Evolutionary conservation across 2,113 vertebrate genomes (phyloP).

Genomic region (Columbina picui): DNA sequence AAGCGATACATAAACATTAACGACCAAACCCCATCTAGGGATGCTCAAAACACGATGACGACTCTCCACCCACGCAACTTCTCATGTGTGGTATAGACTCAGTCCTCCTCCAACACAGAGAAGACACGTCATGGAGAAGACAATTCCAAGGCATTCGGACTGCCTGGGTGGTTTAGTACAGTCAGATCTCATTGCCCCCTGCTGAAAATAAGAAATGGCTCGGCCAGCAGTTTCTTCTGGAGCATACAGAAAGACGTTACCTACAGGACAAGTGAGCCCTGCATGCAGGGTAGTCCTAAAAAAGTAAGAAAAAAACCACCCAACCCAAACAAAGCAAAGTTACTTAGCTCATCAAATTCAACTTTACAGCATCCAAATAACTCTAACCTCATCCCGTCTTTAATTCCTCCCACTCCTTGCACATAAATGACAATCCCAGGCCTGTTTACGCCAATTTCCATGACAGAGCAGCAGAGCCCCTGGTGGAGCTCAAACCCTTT

Average conservation of each 20-base stretch:
- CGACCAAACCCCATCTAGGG: neutral
- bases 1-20: neutral
- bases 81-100: neutral
- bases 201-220: neutral
- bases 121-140: neutral
- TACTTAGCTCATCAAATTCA: conserved; percentile 50
- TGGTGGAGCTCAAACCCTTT: conserved; percentile 73
- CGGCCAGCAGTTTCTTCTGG: neutral
- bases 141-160: neutral
- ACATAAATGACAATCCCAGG: conserved; percentile 38
- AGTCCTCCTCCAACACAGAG: neutral
- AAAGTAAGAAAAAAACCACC: neutral
- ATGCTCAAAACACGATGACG: neutral
- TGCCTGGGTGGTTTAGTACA: neutral
- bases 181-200: neutral
- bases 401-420: conserved; percentile 57
- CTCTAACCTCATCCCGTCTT: conserved; percentile 48
- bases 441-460: neutral
- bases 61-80: conserved; percentile 25
- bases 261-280: neutral
- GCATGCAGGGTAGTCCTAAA: neutral
- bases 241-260: neutral
- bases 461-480: neutral
- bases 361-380: neutral
- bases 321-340: conserved; percentile 17